Evolutionary conservation across 2,797 vertebrate species (phyloP).

Genomic region (Prionace glauca): DNA sequence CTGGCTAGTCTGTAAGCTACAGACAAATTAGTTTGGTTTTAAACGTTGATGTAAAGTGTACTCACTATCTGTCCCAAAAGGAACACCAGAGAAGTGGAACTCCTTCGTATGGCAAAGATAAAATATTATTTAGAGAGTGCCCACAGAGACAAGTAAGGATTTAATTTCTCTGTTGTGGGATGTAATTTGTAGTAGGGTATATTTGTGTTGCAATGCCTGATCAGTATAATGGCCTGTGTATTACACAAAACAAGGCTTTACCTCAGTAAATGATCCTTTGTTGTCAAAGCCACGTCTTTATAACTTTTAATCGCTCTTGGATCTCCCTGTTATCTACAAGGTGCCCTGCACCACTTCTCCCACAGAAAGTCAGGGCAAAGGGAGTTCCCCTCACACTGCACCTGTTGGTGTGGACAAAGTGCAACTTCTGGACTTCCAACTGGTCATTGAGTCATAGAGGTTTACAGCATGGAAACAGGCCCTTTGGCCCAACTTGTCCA

Average conservation of each 20-base stretch:
- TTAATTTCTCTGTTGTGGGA: not conserved
- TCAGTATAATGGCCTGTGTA: not conserved
- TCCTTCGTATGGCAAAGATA: not conserved
- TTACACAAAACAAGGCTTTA: not conserved
- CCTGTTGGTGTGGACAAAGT: not conserved
- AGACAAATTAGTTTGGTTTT: not conserved
- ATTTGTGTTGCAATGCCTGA: not conserved
- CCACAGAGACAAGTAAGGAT: not conserved
- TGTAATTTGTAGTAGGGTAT: not conserved
- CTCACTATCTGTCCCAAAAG: not conserved
- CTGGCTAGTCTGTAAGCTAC: not conserved
- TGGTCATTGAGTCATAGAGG: too few relatives aligned
- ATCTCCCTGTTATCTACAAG: too few relatives aligned
- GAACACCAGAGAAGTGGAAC: not conserved
- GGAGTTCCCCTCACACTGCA: not conserved
- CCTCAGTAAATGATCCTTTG: not conserved
- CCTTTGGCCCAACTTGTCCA: too few relatives aligned
- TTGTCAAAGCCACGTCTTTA: not conserved
- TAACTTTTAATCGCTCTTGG: not conserved
- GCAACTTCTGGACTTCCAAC: not conserved
- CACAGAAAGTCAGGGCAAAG: not conserved
- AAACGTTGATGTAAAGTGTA: not conserved
- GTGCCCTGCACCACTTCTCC: not conserved
- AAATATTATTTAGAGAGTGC: not conserved
- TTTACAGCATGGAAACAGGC: too few relatives aligned